Percentiles rank a stretch among this genome's conserved stretches.
phyloP scores from a whole-genome alignment of 2,888 invertebrate species.

The Sicus ferrugineus region DNA sequence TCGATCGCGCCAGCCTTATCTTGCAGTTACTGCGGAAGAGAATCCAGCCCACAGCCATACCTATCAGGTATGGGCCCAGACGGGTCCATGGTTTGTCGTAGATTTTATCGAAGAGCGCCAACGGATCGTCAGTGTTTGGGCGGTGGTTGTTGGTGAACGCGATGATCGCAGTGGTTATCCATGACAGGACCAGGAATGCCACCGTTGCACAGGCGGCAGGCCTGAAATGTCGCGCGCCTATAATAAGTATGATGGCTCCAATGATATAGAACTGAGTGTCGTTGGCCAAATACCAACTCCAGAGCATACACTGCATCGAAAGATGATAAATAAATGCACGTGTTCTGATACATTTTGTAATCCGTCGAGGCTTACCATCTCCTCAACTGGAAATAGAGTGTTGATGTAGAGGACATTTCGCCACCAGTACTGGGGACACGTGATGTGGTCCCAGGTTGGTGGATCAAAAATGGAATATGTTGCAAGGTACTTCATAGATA shows the following conservation, averaged over 20 bases:
- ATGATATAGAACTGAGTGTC: constrained; percentile 88
- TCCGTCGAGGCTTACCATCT: constrained; percentile 72
- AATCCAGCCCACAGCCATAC: constrained; percentile 85
- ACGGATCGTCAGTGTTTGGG: constrained; percentile 80
- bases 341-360: neutral
- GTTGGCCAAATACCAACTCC: constrained; percentile 91
- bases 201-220: constrained; percentile 73
- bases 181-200: constrained; percentile 77
- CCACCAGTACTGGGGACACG: constrained; percentile 89
- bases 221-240: constrained; percentile 82
- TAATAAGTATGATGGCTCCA: constrained; percentile 80
- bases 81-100: constrained; percentile 91
- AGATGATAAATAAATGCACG: neutral
- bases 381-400: constrained; percentile 82
- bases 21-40: constrained; percentile 83
- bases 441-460: constrained; percentile 80
- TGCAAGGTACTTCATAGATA: constrained; percentile 87
- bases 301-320: constrained; percentile 80
- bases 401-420: constrained; percentile 86
- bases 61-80: constrained; percentile 83
- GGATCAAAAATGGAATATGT: constrained; percentile 85
- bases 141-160: constrained; percentile 81
- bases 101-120: constrained; percentile 86
- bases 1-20: constrained; percentile 75
- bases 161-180: constrained; percentile 81